These are phyloP conservation scores for Uloborus diversus DNA, from an alignment of 1,140 invertebrate species.

Conservation along the genomic window DNA sequence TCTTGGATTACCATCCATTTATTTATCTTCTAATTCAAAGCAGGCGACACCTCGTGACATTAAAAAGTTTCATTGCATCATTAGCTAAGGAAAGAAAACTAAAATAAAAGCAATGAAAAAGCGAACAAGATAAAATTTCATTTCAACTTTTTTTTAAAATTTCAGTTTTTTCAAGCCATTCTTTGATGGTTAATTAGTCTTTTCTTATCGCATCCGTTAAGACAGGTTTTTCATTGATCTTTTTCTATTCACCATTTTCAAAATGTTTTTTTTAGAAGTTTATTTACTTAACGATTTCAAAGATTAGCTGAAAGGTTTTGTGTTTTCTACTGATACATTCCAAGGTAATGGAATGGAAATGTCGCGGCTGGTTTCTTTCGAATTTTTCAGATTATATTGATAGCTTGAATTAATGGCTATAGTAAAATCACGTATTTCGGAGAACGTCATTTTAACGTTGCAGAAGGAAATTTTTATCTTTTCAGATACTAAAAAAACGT, in stretches of 20 bases:
- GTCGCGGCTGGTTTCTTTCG: too few species aligned
- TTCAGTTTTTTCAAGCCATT: conserved; percentile 9
- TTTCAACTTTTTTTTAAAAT: conserved; percentile 26
- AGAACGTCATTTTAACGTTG: too few species aligned
- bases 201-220: conserved; percentile 47
- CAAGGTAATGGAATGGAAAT: conserved; percentile 29
- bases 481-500: too few species aligned
- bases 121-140: conserved; percentile 17
- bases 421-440: too few species aligned
- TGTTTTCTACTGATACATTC: not conserved
- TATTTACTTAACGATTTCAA: conserved; percentile 46
- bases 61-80: conserved; percentile 5
- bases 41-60: not conserved
- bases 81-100: conserved; percentile 22
- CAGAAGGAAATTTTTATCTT: too few species aligned
- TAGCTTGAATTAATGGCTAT: too few species aligned
- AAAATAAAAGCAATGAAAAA: conserved; percentile 1
- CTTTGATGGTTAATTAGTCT: conserved; percentile 52
- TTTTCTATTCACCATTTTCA: conserved; percentile 3
- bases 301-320: conserved; percentile 25
- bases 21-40: too few species aligned
- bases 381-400: too few species aligned
- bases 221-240: conserved; percentile 10
- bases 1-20: too few species aligned
- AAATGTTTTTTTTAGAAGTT: conserved; percentile 11